phyloP scores from a whole-genome alignment of 2,888 invertebrate species.

The Philereme vetulata region DNA sequence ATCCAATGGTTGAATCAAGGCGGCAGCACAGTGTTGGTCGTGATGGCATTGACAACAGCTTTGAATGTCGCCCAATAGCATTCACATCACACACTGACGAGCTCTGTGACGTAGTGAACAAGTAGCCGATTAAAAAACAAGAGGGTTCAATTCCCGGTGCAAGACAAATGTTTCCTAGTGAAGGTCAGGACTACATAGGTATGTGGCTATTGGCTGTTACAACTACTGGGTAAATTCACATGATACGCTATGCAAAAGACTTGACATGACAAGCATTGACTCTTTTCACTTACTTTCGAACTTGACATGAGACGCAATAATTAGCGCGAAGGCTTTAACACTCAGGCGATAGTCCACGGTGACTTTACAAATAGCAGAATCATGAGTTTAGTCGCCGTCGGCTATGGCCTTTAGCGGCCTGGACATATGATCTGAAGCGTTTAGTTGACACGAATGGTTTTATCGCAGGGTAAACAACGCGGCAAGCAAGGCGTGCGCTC shows the following conservation, averaged over 20 bases:
- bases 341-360: no score
- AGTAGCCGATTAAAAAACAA: no score
- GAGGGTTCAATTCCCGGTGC: no score
- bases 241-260: not conserved
- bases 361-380: no score
- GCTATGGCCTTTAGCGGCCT: not conserved
- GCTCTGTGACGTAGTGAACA: no score
- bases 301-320: no score
- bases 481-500: constrained; percentile 86
- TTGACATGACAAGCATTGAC: not conserved
- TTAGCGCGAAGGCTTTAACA: no score
- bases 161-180: no score
- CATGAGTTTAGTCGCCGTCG: not conserved
- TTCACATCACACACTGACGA: not conserved
- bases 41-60: not conserved
- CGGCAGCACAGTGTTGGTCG: not conserved
- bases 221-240: no score
- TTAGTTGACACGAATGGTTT: constrained; percentile 2
- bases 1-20: not conserved
- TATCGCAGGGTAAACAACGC: constrained; percentile 85
- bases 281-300: not conserved
- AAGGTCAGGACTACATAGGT: no score
- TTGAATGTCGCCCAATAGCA: not conserved
- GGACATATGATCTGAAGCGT: no score
- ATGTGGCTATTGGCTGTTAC: no score